Percentiles rank a stretch among this genome's conserved stretches.
phyloP scores from a whole-genome alignment of 2,113 vertebrate genomes.

The Salminus brasiliensis region DNA sequence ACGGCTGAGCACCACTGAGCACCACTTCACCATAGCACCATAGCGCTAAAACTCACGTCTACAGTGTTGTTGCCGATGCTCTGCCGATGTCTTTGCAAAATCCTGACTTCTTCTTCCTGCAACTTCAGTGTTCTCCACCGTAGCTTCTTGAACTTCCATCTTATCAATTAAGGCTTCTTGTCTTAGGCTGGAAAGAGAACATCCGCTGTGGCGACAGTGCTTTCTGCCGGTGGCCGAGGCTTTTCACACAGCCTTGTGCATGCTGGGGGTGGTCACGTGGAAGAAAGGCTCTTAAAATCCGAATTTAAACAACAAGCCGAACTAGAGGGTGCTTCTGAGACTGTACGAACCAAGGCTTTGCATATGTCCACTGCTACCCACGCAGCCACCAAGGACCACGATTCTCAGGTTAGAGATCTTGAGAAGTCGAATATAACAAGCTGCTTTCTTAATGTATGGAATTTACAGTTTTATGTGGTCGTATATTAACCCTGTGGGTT shows the following conservation, averaged over 20 bases:
- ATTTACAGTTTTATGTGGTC: conserved; percentile 12
- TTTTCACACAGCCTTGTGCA: conserved; percentile 78
- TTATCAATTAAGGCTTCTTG: conserved; percentile 57
- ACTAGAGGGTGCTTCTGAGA: conserved; percentile 58
- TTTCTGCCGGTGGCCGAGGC: conserved; percentile 88
- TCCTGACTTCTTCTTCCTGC: background rate
- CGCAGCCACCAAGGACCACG: conserved; percentile 70
- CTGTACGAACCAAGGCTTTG: conserved; percentile 74
- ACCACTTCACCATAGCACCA: background rate
- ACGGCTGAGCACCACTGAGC: background rate
- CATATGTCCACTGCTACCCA: conserved; percentile 78
- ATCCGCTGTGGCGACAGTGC: conserved; percentile 88
- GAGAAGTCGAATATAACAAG: background rate
- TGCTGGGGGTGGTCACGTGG: conserved; percentile 71
- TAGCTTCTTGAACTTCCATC: background rate
- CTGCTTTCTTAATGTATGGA: background rate
- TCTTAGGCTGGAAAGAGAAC: conserved; percentile 83
- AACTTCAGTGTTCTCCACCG: no score
- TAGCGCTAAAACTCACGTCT: background rate
- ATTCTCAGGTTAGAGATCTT: conserved; percentile 81
- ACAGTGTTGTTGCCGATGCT: background rate
- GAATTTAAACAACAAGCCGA: conserved; percentile 74
- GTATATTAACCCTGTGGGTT: conserved; percentile 62
- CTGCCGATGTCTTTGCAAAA: no score
- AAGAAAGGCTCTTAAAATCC: conserved; percentile 74